phyloP scores from a whole-genome alignment of 37 sponge, comb jelly and placozoan genomes.

The Lycopodina hypogea region DNA sequence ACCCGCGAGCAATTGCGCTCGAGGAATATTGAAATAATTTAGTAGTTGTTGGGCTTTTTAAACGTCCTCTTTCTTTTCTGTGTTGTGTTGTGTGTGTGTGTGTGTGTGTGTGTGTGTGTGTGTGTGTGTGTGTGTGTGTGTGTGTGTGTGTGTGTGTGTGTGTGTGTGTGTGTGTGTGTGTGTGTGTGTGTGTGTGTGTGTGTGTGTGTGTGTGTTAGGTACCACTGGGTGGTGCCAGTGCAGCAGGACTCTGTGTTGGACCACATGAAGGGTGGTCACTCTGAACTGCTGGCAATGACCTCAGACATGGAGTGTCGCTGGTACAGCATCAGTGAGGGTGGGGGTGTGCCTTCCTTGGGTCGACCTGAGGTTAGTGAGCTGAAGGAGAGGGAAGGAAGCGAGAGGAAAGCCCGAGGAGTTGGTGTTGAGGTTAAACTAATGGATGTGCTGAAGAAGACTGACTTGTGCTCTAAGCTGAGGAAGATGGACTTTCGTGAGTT shows the following conservation, averaged over 20 bases:
- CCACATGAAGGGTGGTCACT: conserved; percentile 4
- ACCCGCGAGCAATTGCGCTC: too few relatives aligned
- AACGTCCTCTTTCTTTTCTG: too few relatives aligned
- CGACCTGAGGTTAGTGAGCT: background rate
- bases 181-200: too few relatives aligned
- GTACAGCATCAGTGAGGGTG: conserved; percentile 26
- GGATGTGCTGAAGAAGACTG: conserved; percentile 21
- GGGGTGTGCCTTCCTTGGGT: background rate
- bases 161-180: too few relatives aligned
- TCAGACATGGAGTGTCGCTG: conserved; percentile 24
- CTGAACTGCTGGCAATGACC: conserved; percentile 38
- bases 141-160: too few relatives aligned
- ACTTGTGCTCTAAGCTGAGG: conserved; percentile 29
- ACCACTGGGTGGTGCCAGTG: conserved; percentile 30
- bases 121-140: too few relatives aligned
- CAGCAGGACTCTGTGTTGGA: conserved; percentile 37
- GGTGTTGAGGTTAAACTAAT: conserved; percentile 11
- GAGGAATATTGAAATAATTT: too few relatives aligned
- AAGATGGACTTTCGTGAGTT: conserved; percentile 37
- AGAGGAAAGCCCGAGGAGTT: background rate
- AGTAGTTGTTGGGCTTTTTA: too few relatives aligned
- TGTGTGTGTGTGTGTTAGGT: too few relatives aligned
- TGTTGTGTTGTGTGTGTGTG: too few relatives aligned
- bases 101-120: too few relatives aligned
- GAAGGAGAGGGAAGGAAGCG: background rate